Percentiles rank a stretch among this genome's conserved stretches.
Conservation (phyloP, 2,797 vertebrate genomes). For the Spizella passerina region DNA sequence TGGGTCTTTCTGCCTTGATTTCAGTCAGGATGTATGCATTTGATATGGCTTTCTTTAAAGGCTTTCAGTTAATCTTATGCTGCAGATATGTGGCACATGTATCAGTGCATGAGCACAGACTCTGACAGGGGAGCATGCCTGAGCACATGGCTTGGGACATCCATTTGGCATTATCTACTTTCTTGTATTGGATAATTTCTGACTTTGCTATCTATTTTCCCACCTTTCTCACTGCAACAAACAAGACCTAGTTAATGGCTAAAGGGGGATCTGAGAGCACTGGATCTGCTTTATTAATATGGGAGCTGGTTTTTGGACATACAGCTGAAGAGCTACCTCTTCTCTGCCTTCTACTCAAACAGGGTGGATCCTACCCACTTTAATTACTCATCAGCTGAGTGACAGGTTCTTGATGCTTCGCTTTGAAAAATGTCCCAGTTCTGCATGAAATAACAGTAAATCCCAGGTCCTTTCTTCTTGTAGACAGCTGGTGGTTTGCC, state of each 20-base stretch:
- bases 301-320: not conserved
- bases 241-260: not conserved
- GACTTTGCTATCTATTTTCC: not conserved
- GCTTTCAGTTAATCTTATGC: not conserved
- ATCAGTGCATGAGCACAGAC: not conserved
- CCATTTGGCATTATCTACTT: not conserved
- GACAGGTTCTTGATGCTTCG: not conserved
- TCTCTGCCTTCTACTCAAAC: not conserved
- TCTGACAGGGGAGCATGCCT: not conserved
- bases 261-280: not conserved
- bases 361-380: not conserved
- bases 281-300: not conserved
- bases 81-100: not conserved
- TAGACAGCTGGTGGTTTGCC: not conserved
- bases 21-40: not conserved
- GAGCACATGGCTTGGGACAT: not conserved
- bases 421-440: not conserved
- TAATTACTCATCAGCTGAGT: not conserved
- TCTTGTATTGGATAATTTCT: not conserved
- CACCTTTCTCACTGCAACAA: not conserved
- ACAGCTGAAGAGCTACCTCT: not conserved
- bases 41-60: not conserved
- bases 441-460: not conserved
- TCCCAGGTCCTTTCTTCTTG: not conserved
- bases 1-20: not conserved